Evolutionary conservation across 2,113 vertebrate genomes (phyloP).

Genomic region (Calypte anna): DNA sequence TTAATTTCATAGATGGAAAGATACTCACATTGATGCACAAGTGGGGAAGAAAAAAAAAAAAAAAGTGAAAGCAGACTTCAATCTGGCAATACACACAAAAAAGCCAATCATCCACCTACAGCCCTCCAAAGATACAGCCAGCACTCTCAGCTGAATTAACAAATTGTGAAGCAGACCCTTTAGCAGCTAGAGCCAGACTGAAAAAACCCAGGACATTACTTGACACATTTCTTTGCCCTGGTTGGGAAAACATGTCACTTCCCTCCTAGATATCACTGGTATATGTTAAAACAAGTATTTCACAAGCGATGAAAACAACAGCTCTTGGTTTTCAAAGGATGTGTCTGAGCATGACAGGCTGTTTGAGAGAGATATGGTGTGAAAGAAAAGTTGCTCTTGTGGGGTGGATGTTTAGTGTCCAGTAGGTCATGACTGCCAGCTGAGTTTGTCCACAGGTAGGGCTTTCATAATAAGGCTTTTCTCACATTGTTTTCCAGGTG

Average conservation of each 20-base stretch:
- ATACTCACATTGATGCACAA: not conserved
- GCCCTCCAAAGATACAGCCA: not conserved
- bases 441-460: not conserved
- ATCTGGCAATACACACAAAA: not conserved
- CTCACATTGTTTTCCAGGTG: not conserved
- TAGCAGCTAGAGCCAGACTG: not conserved
- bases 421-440: not conserved
- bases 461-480: not conserved
- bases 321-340: not conserved
- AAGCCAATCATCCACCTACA: constrained; percentile 1
- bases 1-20: not conserved
- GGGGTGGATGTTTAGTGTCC: not conserved
- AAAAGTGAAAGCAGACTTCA: not conserved
- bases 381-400: not conserved
- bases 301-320: not conserved
- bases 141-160: not conserved
- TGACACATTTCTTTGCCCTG: constrained; percentile 15
- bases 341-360: not conserved
- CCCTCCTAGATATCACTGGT: not conserved
- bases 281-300: constrained; percentile 37
- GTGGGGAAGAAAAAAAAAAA: not conserved
- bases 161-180: not conserved
- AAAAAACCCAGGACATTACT: not conserved
- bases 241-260: constrained; percentile 30
- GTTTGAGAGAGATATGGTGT: not conserved